Conservation (phyloP, 53 echinoderm and acorn worm genomes). For the Stichopus horrens region DNA sequence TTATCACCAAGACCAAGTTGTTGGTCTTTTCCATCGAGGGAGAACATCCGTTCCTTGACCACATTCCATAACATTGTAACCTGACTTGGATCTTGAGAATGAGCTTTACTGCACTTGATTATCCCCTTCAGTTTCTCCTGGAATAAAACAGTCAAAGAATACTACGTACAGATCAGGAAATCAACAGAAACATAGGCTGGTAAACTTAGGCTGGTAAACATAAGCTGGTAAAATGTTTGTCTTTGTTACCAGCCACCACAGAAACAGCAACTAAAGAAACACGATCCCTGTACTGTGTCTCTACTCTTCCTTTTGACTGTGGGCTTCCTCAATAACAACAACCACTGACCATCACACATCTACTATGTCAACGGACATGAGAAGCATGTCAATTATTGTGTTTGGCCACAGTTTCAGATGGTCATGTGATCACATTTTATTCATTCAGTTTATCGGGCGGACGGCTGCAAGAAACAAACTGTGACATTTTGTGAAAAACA, state of each 20-base stretch:
- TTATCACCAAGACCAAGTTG: slow-evolving; percentile 92
- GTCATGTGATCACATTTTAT: too few species aligned
- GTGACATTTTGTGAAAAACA: too few species aligned
- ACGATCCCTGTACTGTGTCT: background rate
- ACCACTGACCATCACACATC: too few species aligned
- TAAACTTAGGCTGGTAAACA: background rate
- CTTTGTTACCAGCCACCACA: background rate
- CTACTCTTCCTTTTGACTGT: background rate
- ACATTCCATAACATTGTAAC: slow-evolving; percentile 69
- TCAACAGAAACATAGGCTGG: background rate
- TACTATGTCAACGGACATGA: too few species aligned
- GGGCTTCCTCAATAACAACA: background rate
- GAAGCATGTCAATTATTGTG: too few species aligned
- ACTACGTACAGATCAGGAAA: too few species aligned
- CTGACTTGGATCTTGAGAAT: slow-evolving; percentile 63
- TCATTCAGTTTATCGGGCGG: too few species aligned
- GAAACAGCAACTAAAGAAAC: background rate
- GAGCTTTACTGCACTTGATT: slow-evolving; percentile 81
- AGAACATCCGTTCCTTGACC: slow-evolving; percentile 70
- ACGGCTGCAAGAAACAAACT: too few species aligned
- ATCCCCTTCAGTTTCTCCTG: slow-evolving; percentile 78
- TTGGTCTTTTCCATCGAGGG: slow-evolving; percentile 66
- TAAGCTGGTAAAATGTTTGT: background rate
- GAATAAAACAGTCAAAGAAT: background rate
- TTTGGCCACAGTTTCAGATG: too few species aligned